Evolutionary conservation across 2,113 vertebrate species (phyloP).

Genomic region (Campylomormyrus tamandua): DNA sequence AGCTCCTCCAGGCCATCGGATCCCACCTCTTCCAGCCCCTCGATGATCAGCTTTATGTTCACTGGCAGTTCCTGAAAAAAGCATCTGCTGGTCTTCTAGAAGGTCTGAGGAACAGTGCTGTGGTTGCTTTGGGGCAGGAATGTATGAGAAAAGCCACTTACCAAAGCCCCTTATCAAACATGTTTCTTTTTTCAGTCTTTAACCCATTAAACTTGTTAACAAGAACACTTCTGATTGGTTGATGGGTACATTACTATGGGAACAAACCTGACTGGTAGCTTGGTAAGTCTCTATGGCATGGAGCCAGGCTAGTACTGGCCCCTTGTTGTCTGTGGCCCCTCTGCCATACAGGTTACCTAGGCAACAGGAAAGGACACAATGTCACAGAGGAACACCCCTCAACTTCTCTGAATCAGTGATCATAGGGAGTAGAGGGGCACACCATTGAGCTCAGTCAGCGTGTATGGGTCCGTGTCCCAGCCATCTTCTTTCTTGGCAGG

Average conservation of each 20-base stretch:
- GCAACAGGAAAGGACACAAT: background rate
- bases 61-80: conserved; percentile 56
- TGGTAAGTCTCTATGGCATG: conserved; percentile 55
- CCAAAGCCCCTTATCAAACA: background rate
- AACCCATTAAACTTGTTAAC: background rate
- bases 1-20: conserved; percentile 59
- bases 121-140: background rate
- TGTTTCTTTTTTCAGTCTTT: background rate
- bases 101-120: background rate
- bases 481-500: conserved; percentile 60
- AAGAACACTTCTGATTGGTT: background rate
- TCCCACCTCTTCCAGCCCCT: conserved; percentile 70
- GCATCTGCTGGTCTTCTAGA: background rate
- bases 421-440: background rate
- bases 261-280: conserved; percentile 53
- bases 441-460: conserved; percentile 59
- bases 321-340: conserved; percentile 69
- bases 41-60: conserved; percentile 66
- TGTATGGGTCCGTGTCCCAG: conserved; percentile 61
- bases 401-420: background rate
- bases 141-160: background rate
- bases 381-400: background rate
- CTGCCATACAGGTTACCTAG: conserved; percentile 68
- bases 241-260: background rate
- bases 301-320: conserved; percentile 67